Conservation (phyloP, 1,140 invertebrate genomes). For the Euura lappo region DNA sequence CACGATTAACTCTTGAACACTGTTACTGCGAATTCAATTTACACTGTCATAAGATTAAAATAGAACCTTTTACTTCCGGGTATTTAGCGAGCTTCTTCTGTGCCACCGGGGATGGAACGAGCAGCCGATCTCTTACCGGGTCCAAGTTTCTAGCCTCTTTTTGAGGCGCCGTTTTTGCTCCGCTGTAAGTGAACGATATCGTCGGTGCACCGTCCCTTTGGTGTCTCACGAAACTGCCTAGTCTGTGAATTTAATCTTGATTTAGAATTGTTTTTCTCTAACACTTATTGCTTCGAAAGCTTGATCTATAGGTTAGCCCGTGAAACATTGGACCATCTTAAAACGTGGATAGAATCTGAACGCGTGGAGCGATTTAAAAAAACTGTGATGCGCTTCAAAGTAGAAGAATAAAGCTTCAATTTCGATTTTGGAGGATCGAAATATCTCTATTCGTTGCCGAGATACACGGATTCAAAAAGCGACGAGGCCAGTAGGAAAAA, state of each 20-base stretch:
- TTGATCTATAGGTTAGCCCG: no score
- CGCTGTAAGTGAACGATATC: constrained; percentile 35
- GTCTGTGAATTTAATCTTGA: constrained; percentile 19
- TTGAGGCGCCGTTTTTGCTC: constrained; percentile 21
- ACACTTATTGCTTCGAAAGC: no score
- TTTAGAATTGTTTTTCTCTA: no score
- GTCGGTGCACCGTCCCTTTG: constrained; percentile 30
- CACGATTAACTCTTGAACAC: not conserved
- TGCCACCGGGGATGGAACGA: constrained; percentile 43
- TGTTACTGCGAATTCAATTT: not conserved
- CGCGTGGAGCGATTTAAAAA: no score
- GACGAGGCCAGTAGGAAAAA: not conserved
- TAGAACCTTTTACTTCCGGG: constrained; percentile 29
- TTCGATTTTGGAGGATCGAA: no score
- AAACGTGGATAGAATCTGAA: no score
- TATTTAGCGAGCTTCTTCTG: constrained; percentile 33
- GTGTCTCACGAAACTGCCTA: constrained; percentile 39
- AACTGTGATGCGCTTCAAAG: not conserved
- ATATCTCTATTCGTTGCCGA: no score
- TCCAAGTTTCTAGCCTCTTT: constrained; percentile 29
- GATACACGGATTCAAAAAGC: no score
- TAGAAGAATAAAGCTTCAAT: no score
- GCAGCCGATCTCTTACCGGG: constrained; percentile 35
- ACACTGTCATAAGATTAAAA: not conserved
- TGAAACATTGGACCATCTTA: no score